Base-by-base conservation (phyloP, 2,888 invertebrate species). In the Habroteleia sp. region DNA sequence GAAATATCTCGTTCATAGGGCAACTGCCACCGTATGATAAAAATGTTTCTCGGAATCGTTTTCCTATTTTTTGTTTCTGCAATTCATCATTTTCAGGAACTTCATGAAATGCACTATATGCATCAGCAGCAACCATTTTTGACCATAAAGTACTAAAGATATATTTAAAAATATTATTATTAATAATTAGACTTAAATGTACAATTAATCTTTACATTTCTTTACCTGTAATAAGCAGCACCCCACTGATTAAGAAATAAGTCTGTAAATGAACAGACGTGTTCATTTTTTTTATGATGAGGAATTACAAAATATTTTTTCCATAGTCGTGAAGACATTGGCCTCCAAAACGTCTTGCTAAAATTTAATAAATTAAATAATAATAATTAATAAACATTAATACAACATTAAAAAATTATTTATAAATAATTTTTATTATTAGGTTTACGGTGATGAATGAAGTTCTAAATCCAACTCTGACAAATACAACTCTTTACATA, bases 81-180 rank as follows among this genome's bases (percentile, higher is more conserved):
- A 91, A 90, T 0, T 90, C 89, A 78, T 90, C 89, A 0, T 90
- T 92, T 1, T 35, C 14, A 0, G 80, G 52, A 16, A 80, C 29
- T 86, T 95, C 95, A 72, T 93, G 91, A 87, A 98, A 97, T 44
- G 96, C 95, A 84, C 94, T 93, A 85, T 94, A 96, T 23, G 95
- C 92, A 88, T 98, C 98, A 0, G 97, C 96, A 0, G 97, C 97
- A 44, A 97, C 91, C 92, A 98, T 93, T 84, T 91, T 91, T 0
- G 97, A 94, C 96, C 97, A 97, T 8, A 96, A 87, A 83, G 93
- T 91, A 56, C 95, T 94, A 85, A 94, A 97, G 95, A 39, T 17
- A 11, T 11, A 11, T 11, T 10, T 33, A n/a, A n/a, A n/a, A n/a
- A n/a, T n/a, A n/a, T n/a, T n/a, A n/a, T n/a, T n/a, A n/a, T n/a